These are phyloP conservation scores for Drosophila greeni DNA, from an alignment of 2,888 invertebrate species.

Conservation along the genomic window DNA sequence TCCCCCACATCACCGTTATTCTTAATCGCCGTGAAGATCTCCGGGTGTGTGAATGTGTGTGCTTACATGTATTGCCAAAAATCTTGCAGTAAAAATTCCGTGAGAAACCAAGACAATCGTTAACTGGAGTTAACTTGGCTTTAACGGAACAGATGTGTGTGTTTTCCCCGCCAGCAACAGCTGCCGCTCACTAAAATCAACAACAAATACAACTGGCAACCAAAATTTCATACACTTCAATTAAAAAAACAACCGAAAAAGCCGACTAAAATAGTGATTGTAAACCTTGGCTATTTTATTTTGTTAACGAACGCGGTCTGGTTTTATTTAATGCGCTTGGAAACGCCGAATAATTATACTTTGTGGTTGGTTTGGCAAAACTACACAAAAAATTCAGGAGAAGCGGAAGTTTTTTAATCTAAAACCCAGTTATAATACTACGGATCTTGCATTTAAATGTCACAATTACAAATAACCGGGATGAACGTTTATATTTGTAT, in stretches of 20 bases:
- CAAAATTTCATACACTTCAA: constrained; percentile 25
- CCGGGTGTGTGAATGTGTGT: constrained; percentile 11
- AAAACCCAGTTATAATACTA: neutral
- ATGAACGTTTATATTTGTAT: neutral
- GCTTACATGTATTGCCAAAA: constrained; percentile 33
- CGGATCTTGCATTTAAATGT: constrained; percentile 3
- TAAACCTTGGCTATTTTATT: constrained; percentile 24
- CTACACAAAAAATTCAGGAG: neutral
- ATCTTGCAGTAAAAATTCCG: constrained; percentile 27
- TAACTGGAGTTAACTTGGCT: constrained; percentile 29
- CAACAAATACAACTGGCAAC: constrained; percentile 9
- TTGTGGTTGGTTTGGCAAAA: constrained; percentile 7
- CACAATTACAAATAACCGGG: neutral
- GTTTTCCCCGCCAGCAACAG: constrained; percentile 22
- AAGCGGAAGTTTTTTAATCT: constrained; percentile 5
- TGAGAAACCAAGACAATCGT: constrained; percentile 37
- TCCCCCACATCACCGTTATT: constrained; percentile 12
- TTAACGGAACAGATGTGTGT: constrained; percentile 48
- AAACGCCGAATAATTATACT: constrained; percentile 4
- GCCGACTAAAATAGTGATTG: constrained; percentile 17
- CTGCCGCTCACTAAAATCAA: constrained; percentile 28
- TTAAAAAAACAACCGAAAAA: constrained; percentile 13
- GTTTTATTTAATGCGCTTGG: constrained; percentile 14
- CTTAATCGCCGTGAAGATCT: constrained; percentile 20
- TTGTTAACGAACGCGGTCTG: constrained; percentile 9